Conservation (phyloP, 2,797 vertebrate genomes). For the Macropodus opercularis region DNA sequence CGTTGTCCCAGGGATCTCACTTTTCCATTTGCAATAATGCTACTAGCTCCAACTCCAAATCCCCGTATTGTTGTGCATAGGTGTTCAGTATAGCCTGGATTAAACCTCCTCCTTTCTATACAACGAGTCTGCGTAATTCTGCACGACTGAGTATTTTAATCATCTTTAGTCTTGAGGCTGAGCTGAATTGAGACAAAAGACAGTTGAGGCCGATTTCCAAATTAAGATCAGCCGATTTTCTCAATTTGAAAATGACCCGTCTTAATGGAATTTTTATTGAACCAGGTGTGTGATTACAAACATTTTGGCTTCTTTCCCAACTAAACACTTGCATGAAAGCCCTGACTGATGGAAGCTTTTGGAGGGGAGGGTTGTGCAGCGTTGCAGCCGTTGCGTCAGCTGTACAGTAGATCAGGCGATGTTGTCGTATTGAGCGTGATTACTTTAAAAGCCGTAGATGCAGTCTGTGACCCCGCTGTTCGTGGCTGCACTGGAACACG, state of each 20-base stretch:
- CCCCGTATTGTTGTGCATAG: constrained; percentile 40
- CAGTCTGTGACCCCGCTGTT: neutral
- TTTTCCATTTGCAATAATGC: constrained; percentile 54
- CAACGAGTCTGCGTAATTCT: constrained; percentile 15
- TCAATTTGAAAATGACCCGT: constrained; percentile 40
- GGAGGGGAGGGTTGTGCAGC: constrained; percentile 28
- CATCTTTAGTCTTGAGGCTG: constrained; percentile 20
- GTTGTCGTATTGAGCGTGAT: too few relatives aligned
- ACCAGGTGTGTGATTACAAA: constrained; percentile 28
- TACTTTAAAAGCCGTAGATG: constrained; percentile 21
- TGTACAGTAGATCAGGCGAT: too few relatives aligned
- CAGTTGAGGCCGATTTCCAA: constrained; percentile 43
- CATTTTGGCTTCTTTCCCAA: constrained; percentile 23
- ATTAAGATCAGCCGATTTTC: constrained; percentile 38
- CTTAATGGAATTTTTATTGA: constrained; percentile 54
- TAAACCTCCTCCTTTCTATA: constrained; percentile 29
- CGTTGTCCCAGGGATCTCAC: constrained; percentile 42
- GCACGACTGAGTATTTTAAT: constrained; percentile 33
- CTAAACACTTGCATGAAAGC: constrained; percentile 32
- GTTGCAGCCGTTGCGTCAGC: constrained; percentile 15
- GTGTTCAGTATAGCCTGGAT: constrained; percentile 30
- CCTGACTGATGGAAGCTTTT: constrained; percentile 15
- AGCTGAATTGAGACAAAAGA: constrained; percentile 31
- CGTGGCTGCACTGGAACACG: constrained; percentile 13
- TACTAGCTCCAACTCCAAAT: constrained; percentile 40